Base-by-base conservation (phyloP, 2,113 vertebrate genomes). In the Hydrolagus affinis region DNA sequence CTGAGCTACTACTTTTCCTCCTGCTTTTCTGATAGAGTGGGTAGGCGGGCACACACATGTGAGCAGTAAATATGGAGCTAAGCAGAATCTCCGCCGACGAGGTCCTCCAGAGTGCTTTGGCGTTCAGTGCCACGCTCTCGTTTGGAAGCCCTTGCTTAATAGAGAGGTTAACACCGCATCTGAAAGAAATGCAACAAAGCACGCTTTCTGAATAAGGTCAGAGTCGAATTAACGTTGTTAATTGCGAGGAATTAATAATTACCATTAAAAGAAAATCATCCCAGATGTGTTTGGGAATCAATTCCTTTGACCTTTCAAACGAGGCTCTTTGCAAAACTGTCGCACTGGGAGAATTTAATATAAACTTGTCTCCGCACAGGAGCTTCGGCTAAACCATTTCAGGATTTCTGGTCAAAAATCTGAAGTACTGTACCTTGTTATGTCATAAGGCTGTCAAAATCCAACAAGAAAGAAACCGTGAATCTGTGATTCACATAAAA, bases 251-350 rank as follows among this genome's bases (percentile, higher is more conserved):
- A 78, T 60, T 44, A 78, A 28, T 78, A 60, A 78, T 23, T 32
- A 11, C n/a, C 76, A 15, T 6, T 62, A 78, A 78, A 60, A 62
- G 76, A 11, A 60, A 62, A 62, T 78, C 57, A 62, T 60, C 12
- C 56, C 25, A 6, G 57, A 62, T 78, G 23, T 78, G 11, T 23
- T 78, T 62, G 56, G 60, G 23, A 25, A 78, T 62, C 23, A 17
- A 23, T 78, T 60, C n/a, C 9, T 78, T 25, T 62, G 76, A 78
- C n/a, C 57, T 78, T 62, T 62, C n/a, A 78, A 60, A 62, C n/a
- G 11, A 14, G 23, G 21, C 76, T 60, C 59, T n/a, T 15, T 59
- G 76, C 62, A 25, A n/a, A 78, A 78, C 59, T 59, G 11, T 62
- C 11, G 12, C n/a, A 25, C 57, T n/a, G 25, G 62, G n/a, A 12